Evolutionary conservation across 1,140 invertebrate species (phyloP).

Genomic region (Sinonovacula constricta): DNA sequence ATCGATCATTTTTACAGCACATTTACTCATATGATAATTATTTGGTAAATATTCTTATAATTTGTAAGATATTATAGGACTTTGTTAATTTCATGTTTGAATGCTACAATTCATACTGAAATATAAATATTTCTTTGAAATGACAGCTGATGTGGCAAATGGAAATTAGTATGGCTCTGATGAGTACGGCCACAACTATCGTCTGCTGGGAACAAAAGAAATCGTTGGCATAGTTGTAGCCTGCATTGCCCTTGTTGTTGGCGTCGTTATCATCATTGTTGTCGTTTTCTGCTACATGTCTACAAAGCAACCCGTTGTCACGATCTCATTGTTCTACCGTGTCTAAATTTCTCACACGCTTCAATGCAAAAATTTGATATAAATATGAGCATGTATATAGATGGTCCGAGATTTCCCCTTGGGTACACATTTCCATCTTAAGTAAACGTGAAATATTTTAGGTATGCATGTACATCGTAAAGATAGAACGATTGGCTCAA

Average conservation of each 20-base stretch:
- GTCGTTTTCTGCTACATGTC: conserved; percentile 37
- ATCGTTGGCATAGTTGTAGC: conserved; percentile 38
- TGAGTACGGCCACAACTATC: conserved; percentile 44
- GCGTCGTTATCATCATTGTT: conserved; percentile 31
- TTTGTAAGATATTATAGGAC: not conserved
- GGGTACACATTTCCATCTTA: too few relatives aligned
- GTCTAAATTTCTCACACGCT: too few relatives aligned
- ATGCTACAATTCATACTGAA: too few relatives aligned
- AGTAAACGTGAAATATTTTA: too few relatives aligned
- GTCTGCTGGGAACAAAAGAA: conserved; percentile 48
- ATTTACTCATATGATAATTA: not conserved
- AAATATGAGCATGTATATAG: too few relatives aligned
- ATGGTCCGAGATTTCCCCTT: too few relatives aligned
- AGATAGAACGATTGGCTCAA: too few relatives aligned
- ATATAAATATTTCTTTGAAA: conserved; percentile 33
- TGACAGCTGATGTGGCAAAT: conserved; percentile 3
- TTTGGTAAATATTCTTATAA: not conserved
- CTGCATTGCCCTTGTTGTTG: conserved; percentile 31
- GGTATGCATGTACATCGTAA: too few relatives aligned
- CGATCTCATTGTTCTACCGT: too few relatives aligned
- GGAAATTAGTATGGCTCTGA: conserved; percentile 38
- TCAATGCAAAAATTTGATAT: too few relatives aligned
- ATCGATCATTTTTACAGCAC: not conserved
- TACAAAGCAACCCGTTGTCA: too few relatives aligned
- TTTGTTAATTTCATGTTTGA: too few relatives aligned